phyloP scores from a whole-genome alignment of 1,140 invertebrate species.

The Riptortus pedestris region DNA sequence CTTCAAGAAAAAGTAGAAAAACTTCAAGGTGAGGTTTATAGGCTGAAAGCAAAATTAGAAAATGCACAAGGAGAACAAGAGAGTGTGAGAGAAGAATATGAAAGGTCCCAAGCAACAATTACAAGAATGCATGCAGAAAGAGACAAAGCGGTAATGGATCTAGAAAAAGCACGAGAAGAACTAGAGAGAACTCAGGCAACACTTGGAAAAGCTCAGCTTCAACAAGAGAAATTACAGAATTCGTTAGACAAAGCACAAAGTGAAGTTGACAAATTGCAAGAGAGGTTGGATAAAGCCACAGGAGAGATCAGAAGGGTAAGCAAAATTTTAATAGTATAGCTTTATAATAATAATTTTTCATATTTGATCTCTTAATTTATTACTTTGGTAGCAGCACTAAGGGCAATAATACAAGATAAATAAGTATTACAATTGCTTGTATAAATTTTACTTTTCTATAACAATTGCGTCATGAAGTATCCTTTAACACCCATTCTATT shows the following conservation, averaged over 20 bases:
- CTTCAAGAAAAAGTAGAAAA: constrained; percentile 87
- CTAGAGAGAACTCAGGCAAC: constrained; percentile 78
- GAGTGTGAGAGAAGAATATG: constrained; percentile 81
- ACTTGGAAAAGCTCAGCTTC: constrained; percentile 76
- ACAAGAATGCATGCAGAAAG: constrained; percentile 75
- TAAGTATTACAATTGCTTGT: too few relatives aligned
- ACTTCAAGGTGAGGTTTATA: constrained; percentile 87
- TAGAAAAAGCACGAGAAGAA: constrained; percentile 83
- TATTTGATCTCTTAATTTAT: background rate
- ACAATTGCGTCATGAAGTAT: too few relatives aligned
- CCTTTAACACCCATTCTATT: too few relatives aligned
- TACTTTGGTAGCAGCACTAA: background rate
- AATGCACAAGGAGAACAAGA: constrained; percentile 90
- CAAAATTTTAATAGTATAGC: background rate
- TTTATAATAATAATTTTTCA: background rate
- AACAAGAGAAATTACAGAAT: constrained; percentile 81
- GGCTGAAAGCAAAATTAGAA: constrained; percentile 83
- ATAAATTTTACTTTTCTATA: too few relatives aligned
- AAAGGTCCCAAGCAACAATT: constrained; percentile 60
- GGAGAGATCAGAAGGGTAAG: constrained; percentile 67
- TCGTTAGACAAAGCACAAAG: constrained; percentile 77
- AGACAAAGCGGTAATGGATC: constrained; percentile 70
- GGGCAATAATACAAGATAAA: too few relatives aligned
- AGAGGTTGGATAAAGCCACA: constrained; percentile 68
- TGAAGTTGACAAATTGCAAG: constrained; percentile 81